Percentiles rank a stretch among this genome's conserved stretches.
Conservation (phyloP, 2,888 invertebrate species). For the Clusia tigrina region DNA sequence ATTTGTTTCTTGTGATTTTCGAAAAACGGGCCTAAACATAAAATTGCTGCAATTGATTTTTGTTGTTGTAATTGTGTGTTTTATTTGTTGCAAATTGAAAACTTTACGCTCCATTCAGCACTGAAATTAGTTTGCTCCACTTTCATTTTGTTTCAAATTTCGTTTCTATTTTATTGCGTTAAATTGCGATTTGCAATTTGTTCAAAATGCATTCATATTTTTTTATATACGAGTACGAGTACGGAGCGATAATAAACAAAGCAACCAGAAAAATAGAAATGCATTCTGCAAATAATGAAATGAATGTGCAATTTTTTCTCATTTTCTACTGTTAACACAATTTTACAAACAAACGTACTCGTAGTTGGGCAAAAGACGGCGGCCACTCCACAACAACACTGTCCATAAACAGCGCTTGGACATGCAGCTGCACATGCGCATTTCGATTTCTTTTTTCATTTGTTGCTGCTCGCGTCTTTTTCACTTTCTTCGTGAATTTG, state of each 20-base stretch:
- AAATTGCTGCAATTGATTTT: neutral
- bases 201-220: too few relatives aligned
- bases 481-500: constrained; percentile 12
- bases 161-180: neutral
- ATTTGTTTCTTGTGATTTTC: too few relatives aligned
- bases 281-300: neutral
- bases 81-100: constrained; percentile 44
- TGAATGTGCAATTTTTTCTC: neutral
- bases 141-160: constrained; percentile 38
- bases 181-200: neutral
- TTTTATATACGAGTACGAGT: too few relatives aligned
- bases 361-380: neutral
- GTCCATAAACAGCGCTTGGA: neutral
- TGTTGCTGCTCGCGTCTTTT: neutral
- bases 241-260: too few relatives aligned
- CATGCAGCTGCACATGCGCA: constrained; percentile 2
- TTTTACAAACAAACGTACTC: neutral
- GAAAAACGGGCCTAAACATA: too few relatives aligned
- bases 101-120: constrained; percentile 55
- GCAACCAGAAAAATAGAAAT: too few relatives aligned
- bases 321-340: constrained; percentile 1
- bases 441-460: neutral
- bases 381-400: neutral
- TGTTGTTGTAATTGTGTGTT: neutral
- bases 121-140: constrained; percentile 54